phyloP scores from a whole-genome alignment of 2,888 invertebrate species.

The Caradrina kadenii region DNA sequence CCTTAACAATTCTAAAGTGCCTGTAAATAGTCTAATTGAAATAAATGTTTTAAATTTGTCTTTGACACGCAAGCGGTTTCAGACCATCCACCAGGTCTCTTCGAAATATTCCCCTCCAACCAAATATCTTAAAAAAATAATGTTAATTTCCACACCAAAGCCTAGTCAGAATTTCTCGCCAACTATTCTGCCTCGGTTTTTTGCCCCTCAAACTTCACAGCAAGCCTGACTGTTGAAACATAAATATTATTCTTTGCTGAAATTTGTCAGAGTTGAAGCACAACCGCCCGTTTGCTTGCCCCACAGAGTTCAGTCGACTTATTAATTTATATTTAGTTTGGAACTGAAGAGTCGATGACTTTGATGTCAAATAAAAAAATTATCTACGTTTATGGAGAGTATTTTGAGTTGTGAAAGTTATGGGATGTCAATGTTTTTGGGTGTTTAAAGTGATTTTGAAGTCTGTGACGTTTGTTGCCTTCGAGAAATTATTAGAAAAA shows the following conservation, averaged over 20 bases:
- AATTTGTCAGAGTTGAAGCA: constrained; percentile 21
- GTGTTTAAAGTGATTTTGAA: background rate
- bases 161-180: background rate
- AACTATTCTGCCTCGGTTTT: background rate
- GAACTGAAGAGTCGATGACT: constrained; percentile 15
- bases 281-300: constrained; percentile 12
- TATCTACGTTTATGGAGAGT: background rate
- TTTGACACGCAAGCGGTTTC: too few species aligned
- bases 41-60: too few species aligned
- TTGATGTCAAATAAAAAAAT: constrained; percentile 41
- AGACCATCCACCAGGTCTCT: too few species aligned
- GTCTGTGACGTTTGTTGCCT: background rate
- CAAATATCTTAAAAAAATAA: background rate
- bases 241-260: constrained; percentile 41
- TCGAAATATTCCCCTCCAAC: too few species aligned
- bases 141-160: background rate
- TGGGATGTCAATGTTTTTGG: constrained; percentile 8
- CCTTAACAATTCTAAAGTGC: too few species aligned
- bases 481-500: background rate
- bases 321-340: constrained; percentile 38
- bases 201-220: constrained; percentile 9
- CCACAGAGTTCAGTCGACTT: constrained; percentile 21
- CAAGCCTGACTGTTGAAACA: constrained; percentile 1
- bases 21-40: too few species aligned
- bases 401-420: constrained; percentile 14